Conservation (phyloP, 2,888 invertebrate species). For the Mythimna albipuncta region DNA sequence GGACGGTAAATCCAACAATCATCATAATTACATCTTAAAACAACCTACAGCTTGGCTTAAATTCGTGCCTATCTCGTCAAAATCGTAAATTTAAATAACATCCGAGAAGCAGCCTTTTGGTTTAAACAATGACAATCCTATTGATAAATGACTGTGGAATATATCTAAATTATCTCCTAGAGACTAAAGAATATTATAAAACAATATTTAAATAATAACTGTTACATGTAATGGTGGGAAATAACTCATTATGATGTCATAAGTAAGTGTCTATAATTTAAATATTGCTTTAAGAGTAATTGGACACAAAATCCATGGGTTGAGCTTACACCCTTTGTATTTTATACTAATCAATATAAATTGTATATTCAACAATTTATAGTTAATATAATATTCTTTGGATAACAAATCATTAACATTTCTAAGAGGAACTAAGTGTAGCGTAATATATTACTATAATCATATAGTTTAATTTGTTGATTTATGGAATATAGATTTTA, state of each 20-base stretch:
- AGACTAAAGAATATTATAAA: constrained; percentile 86
- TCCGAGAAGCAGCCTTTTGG: constrained; percentile 90
- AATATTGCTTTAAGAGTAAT: constrained; percentile 86
- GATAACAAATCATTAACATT: constrained; percentile 88
- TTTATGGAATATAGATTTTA: constrained; percentile 67
- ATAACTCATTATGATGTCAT: constrained; percentile 79
- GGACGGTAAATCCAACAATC: constrained; percentile 90
- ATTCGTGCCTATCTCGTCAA: constrained; percentile 89
- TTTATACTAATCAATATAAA: constrained; percentile 83
- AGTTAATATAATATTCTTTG: constrained; percentile 89
- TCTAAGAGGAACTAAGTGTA: constrained; percentile 90
- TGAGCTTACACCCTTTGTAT: constrained; percentile 72
- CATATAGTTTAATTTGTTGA: constrained; percentile 70
- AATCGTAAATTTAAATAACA: constrained; percentile 86
- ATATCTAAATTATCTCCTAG: constrained; percentile 83
- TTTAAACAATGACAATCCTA: constrained; percentile 85
- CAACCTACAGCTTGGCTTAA: constrained; percentile 90
- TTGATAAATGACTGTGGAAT: constrained; percentile 90
- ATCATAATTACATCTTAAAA: constrained; percentile 86
- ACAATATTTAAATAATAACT: constrained; percentile 87
- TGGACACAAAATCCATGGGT: constrained; percentile 77
- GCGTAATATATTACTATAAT: constrained; percentile 71
- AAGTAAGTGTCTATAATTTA: constrained; percentile 83
- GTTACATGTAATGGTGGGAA: constrained; percentile 88
- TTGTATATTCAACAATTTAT: constrained; percentile 83